Base-by-base conservation (phyloP, 2,888 invertebrate genomes). In the Aphidius colemani region DNA sequence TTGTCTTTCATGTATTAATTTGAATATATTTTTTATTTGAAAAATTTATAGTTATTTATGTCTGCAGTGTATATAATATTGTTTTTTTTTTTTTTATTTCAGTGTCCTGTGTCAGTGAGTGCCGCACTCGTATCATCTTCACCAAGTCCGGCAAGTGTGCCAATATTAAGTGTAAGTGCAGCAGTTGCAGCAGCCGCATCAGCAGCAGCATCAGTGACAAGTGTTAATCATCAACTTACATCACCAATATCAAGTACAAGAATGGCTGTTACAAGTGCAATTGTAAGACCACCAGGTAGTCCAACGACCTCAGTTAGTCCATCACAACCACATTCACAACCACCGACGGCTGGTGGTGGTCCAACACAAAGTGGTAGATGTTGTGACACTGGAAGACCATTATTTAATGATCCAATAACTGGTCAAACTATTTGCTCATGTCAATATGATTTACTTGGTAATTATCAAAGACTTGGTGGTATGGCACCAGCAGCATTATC, bases 301-400 rank as follows among this genome's bases (percentile, higher is more conserved):
- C 85, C 80, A 78, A 85, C 76, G 79, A 85, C 72, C 77, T 86
- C 79, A 67, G 78, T 80, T 4, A 88, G 84, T 82, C 85, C 82
- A 74, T 85, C 67, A 84, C 85, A 62, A 83, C 88, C 61, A 82
- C 85, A 73, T 84, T 80, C 84, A 71, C 80, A 83, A 67, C 76
- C 82, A 79, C 83, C 86, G 69, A 83, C 86, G 53, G 82, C 85
- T 62, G 84, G 87, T 66, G 75, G 84, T 49, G 72, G 72, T 39
- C 74, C 72, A 43, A 72, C 70, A 51, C 72, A 76, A 8, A 75
- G 76, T 51, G 83, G 84, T 70, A 76, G 94, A 75, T 95, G 96
- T 86, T 95, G 96, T 85, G 95, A 96, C 86, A 94, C 95, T 71
- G 95, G 95, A 71, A 88, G 95, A 77, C 91, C 95, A 70, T 89